Conservation (phyloP, 2,888 invertebrate species). For the Cremastinae sp. region DNA sequence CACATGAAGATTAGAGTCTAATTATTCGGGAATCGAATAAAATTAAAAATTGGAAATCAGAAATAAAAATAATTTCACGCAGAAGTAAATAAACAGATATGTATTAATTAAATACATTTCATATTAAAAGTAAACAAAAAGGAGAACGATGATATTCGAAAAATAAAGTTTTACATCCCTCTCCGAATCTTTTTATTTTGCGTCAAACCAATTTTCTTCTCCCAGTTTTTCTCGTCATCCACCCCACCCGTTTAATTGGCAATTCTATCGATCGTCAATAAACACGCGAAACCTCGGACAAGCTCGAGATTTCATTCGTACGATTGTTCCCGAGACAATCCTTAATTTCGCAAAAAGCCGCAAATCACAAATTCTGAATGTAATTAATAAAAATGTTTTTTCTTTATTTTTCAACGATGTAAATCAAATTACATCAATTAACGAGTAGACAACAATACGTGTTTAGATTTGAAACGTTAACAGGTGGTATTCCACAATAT, state of each 20-base stretch:
- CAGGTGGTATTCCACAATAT: slow-evolving; percentile 23
- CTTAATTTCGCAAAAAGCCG: neutral
- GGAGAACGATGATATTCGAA: no score
- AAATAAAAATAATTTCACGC: no score
- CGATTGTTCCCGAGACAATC: slow-evolving; percentile 20
- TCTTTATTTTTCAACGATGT: neutral
- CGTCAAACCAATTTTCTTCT: slow-evolving; percentile 8
- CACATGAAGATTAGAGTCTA: no score
- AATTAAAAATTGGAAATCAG: no score
- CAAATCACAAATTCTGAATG: neutral
- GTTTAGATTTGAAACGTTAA: slow-evolving; percentile 3
- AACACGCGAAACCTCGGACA: slow-evolving; percentile 43
- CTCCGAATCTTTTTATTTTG: no score
- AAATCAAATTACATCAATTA: neutral
- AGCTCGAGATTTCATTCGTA: slow-evolving; percentile 32
- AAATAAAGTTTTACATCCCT: no score
- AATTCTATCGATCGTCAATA: slow-evolving; percentile 35
- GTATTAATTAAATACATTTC: no score
- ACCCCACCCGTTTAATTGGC: slow-evolving; percentile 21
- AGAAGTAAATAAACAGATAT: no score
- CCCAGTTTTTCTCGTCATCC: slow-evolving; percentile 1
- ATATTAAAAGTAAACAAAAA: no score
- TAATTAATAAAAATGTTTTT: neutral
- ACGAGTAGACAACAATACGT: neutral
- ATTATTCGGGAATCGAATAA: no score